Evolutionary conservation across 2,888 invertebrate genomes (phyloP).

Genomic region (Cremastobaeus sp.): DNA sequence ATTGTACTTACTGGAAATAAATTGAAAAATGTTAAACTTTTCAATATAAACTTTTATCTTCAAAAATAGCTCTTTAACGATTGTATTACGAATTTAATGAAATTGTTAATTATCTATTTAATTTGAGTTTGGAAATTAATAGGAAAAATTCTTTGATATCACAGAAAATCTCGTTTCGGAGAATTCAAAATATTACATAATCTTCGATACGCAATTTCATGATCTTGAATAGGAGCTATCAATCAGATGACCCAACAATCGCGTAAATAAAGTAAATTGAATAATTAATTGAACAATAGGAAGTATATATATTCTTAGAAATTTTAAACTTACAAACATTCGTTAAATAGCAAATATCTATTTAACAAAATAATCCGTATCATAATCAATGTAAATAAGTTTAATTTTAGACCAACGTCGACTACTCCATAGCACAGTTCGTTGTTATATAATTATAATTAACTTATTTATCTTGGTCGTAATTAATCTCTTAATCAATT

Average conservation of each 20-base stretch:
- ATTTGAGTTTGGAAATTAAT: no score
- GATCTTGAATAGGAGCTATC: constrained; percentile 46
- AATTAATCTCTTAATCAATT: no score
- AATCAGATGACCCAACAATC: constrained; percentile 57
- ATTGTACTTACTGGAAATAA: no score
- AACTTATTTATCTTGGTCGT: constrained; percentile 2
- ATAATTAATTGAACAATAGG: constrained; percentile 29
- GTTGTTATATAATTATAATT: constrained; percentile 25
- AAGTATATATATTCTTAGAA: constrained; percentile 26
- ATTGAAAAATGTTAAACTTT: no score
- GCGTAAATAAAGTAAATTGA: constrained; percentile 49
- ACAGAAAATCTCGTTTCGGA: constrained; percentile 48
- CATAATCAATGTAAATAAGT: constrained; percentile 8
- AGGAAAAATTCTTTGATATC: constrained; percentile 45
- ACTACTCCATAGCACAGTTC: constrained; percentile 2
- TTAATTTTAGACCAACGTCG: constrained; percentile 10
- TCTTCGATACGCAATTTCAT: constrained; percentile 41
- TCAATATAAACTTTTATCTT: no score
- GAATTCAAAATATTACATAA: constrained; percentile 57
- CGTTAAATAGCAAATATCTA: constrained; percentile 5
- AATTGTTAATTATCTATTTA: no score
- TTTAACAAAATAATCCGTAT: constrained; percentile 6
- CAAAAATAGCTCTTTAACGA: no score
- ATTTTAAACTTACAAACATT: constrained; percentile 19
- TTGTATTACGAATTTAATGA: no score